Percentiles rank a stretch among this genome's conserved stretches.
These are phyloP conservation scores for Monopis laevigella DNA, from an alignment of 2,888 invertebrate genomes.

Conservation along the genomic window DNA sequence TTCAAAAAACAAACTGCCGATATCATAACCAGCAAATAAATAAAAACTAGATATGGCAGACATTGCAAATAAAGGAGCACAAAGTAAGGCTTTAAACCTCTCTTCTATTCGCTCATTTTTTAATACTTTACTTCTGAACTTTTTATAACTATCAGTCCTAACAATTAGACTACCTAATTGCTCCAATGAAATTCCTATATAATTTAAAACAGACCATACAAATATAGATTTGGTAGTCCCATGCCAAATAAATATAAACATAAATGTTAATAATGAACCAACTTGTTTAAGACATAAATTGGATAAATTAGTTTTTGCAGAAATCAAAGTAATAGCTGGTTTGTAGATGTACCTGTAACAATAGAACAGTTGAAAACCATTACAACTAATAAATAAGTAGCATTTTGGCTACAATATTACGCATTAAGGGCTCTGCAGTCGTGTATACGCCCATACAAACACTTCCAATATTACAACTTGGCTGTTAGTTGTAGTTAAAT, in stretches of 20 bases:
- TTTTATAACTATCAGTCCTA: conserved; percentile 46
- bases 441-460: too few relatives aligned
- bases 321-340: conserved; percentile 60
- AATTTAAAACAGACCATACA: conserved; percentile 90
- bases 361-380: too few relatives aligned
- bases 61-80: conserved; percentile 78
- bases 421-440: too few relatives aligned
- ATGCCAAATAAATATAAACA: conserved; percentile 92
- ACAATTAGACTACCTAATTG: conserved; percentile 63
- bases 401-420: too few relatives aligned
- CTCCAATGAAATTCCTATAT: conserved; percentile 79
- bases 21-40: conserved; percentile 80
- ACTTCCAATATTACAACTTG: too few relatives aligned
- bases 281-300: conserved; percentile 67
- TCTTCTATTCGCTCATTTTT: conserved; percentile 53
- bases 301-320: conserved; percentile 31
- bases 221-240: conserved; percentile 81
- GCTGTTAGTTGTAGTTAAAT: too few relatives aligned
- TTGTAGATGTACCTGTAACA: conserved; percentile 83
- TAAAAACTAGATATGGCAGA: conserved; percentile 89
- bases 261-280: conserved; percentile 80
- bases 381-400: too few relatives aligned
- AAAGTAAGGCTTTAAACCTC: conserved; percentile 73
- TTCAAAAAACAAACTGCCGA: conserved; percentile 76
- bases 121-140: conserved; percentile 43